Evolutionary conservation across 1,140 invertebrate genomes (phyloP).

Genomic region (Conus betulinus): DNA sequence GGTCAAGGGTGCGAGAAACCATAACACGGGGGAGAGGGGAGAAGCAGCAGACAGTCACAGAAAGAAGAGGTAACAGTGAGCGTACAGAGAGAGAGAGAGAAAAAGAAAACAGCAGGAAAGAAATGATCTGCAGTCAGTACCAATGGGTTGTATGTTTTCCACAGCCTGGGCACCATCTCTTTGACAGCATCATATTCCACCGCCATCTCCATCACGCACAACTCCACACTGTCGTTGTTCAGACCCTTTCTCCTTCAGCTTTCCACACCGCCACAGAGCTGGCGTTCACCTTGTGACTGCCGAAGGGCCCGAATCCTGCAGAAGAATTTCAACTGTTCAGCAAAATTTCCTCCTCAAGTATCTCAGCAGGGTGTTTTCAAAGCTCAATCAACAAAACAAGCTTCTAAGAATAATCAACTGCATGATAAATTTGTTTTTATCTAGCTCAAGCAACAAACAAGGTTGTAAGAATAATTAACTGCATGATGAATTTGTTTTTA

Average conservation of each 20-base stretch:
- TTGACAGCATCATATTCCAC: slow-evolving; percentile 70
- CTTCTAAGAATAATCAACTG: too few species aligned
- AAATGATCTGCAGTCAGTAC: slow-evolving; percentile 40
- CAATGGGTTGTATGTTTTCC: slow-evolving; percentile 69
- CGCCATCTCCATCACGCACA: slow-evolving; percentile 67
- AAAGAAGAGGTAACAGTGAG: neutral
- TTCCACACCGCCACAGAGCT: slow-evolving; percentile 86
- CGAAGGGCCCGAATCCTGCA: slow-evolving; percentile 87
- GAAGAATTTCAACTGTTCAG: neutral
- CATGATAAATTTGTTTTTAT: too few species aligned
- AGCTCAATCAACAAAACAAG: too few species aligned
- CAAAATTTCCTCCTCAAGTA: too few species aligned
- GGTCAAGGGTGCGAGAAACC: neutral
- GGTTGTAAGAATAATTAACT: too few species aligned
- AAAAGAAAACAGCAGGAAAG: neutral
- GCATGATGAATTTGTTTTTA: too few species aligned
- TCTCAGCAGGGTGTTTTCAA: too few species aligned
- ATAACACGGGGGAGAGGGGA: neutral
- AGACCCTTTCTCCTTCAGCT: slow-evolving; percentile 74
- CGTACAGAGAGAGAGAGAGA: neutral
- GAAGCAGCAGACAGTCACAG: neutral
- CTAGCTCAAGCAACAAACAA: too few species aligned
- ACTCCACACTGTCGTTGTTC: slow-evolving; percentile 61
- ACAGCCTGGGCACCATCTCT: slow-evolving; percentile 64
- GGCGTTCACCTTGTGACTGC: slow-evolving; percentile 82